Percentiles rank a stretch among this genome's conserved stretches.
phyloP scores from a whole-genome alignment of 1,140 invertebrate genomes.

The Eciton burchellii region DNA sequence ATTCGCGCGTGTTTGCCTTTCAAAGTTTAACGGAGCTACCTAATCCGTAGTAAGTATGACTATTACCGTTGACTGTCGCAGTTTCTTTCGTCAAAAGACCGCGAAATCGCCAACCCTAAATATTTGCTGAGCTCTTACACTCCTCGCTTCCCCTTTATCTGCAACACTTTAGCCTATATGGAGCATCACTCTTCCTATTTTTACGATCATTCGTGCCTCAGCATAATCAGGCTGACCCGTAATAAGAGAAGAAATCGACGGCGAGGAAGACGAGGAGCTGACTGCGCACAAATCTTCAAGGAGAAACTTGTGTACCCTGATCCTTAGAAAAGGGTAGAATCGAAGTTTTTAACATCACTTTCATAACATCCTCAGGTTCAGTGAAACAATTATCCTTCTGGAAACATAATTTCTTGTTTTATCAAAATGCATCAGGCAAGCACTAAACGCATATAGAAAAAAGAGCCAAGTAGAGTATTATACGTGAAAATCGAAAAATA shows the following conservation, averaged over 20 bases:
- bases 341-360: neutral
- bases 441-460: neutral
- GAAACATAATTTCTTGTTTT: constrained; percentile 7
- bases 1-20: constrained; percentile 1
- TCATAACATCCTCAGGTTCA: constrained; percentile 27
- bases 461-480: neutral
- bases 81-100: constrained; percentile 23
- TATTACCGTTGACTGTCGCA: constrained; percentile 17
- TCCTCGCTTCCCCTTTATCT: constrained; percentile 17
- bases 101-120: constrained; percentile 34
- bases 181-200: constrained; percentile 50
- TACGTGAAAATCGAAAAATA: neutral
- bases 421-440: constrained; percentile 16
- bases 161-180: constrained; percentile 35
- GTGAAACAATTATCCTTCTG: constrained; percentile 4
- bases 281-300: constrained; percentile 51
- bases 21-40: constrained; percentile 11
- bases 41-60: constrained; percentile 19
- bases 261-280: constrained; percentile 47
- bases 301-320: constrained; percentile 10
- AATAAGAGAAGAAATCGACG: constrained; percentile 61
- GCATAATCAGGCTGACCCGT: constrained; percentile 73
- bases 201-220: constrained; percentile 60
- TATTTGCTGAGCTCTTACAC: constrained; percentile 37
- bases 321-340: constrained; percentile 32